Conservation (phyloP, 2,113 vertebrate species). For the Phyllostomus discolor region DNA sequence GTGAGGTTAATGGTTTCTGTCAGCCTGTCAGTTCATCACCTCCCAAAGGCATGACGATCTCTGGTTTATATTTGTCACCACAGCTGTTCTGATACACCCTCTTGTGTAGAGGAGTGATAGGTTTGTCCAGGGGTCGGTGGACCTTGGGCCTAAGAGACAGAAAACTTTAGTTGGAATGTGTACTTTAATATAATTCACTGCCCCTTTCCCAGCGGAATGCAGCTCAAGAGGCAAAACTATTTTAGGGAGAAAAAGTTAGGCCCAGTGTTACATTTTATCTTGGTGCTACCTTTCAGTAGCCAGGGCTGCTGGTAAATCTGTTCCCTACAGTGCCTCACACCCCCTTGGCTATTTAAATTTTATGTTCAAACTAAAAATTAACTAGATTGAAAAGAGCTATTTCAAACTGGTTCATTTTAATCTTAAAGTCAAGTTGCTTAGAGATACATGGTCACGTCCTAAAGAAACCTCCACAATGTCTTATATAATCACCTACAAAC, state of each 20-base stretch:
- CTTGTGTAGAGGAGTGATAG: conserved; percentile 68
- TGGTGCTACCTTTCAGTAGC: not conserved
- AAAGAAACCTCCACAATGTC: not conserved
- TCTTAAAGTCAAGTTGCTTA: not conserved
- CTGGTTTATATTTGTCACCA: conserved; percentile 82
- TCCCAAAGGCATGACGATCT: conserved; percentile 70
- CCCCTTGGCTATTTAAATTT: not conserved
- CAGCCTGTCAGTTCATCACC: conserved; percentile 83
- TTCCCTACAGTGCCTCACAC: too few species aligned
- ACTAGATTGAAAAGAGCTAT: not conserved
- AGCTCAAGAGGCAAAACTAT: conserved; percentile 58
- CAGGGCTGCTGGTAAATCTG: not conserved
- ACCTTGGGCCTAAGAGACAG: not conserved
- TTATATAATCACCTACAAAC: not conserved
- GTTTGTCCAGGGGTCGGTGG: not conserved
- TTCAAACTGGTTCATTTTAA: conserved; percentile 12
- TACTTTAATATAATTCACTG: conserved; percentile 53
- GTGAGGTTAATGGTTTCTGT: conserved; percentile 77
- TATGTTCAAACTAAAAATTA: conserved; percentile 15
- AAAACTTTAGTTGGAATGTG: conserved; percentile 70
- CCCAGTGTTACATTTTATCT: conserved; percentile 37
- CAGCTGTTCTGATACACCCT: conserved; percentile 73
- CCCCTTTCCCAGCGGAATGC: conserved; percentile 68
- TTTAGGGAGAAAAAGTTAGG: conserved; percentile 54
- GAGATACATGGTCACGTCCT: not conserved